phyloP scores from a whole-genome alignment of 23 tunicate species.

The Aplidium turbinatum region DNA sequence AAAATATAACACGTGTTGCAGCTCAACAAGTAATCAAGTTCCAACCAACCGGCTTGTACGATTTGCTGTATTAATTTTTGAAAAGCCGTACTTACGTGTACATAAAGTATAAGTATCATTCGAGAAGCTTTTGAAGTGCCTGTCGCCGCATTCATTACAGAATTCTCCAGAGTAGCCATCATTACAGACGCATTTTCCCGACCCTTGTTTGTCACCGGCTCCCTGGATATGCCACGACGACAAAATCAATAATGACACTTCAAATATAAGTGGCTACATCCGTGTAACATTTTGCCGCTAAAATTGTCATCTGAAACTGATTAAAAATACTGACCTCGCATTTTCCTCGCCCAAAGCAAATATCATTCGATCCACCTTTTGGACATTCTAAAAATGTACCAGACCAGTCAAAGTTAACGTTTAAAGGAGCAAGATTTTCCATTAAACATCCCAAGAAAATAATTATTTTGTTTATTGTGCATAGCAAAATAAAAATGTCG shows the following conservation, averaged over 20 bases:
- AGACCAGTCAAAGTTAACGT: no score
- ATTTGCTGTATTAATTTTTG: no score
- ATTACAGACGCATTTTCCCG: conserved; percentile 82
- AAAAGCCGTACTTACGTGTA: conserved; percentile 65
- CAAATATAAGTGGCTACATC: conserved; percentile 24
- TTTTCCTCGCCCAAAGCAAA: conserved; percentile 86
- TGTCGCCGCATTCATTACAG: conserved; percentile 81
- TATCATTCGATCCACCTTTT: conserved; percentile 54
- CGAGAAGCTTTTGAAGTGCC: conserved; percentile 63
- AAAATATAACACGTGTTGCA: no score
- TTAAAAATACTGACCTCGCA: conserved; percentile 37
- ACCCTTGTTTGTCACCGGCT: conserved; percentile 83
- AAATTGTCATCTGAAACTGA: not conserved
- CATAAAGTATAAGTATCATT: conserved; percentile 86
- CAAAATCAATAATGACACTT: conserved; percentile 2
- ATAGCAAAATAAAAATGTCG: no score
- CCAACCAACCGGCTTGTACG: no score
- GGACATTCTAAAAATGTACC: conserved; percentile 51
- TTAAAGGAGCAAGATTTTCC: not conserved
- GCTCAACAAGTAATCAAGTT: no score
- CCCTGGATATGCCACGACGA: conserved; percentile 62
- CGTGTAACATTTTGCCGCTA: conserved; percentile 3
- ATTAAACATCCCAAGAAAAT: no score
- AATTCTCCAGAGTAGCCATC: conserved; percentile 83
- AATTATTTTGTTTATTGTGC: no score